Evolutionary conservation across 37 sponge, comb jelly and placozoan genomes (phyloP).

Genomic region (Tethya wilhelma): DNA sequence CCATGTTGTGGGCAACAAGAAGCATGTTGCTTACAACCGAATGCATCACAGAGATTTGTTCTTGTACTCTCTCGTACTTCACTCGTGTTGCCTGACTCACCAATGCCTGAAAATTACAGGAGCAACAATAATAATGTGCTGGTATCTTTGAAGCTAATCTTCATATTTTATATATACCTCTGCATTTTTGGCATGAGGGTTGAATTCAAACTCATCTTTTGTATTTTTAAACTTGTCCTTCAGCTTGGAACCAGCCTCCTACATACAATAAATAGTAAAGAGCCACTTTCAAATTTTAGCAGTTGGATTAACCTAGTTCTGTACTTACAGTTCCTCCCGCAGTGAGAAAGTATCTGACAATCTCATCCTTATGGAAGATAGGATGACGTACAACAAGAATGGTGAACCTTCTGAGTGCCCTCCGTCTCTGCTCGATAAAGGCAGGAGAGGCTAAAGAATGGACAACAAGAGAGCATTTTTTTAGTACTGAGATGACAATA

Average conservation of each 20-base stretch:
- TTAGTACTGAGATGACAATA: too few species aligned
- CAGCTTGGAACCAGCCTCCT: constrained; percentile 63
- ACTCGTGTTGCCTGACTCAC: constrained; percentile 49
- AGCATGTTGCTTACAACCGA: constrained; percentile 38
- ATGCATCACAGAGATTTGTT: constrained; percentile 66
- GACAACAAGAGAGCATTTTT: background rate
- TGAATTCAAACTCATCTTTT: constrained; percentile 74
- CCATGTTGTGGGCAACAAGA: constrained; percentile 59
- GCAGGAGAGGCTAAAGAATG: constrained; percentile 22
- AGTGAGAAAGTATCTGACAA: constrained; percentile 80
- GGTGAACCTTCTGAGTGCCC: constrained; percentile 71
- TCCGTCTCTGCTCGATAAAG: constrained; percentile 76
- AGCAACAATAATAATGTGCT: too few species aligned
- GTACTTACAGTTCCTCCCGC: constrained; percentile 58
- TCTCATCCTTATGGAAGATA: constrained; percentile 69
- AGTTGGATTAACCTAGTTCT: background rate
- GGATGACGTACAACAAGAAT: constrained; percentile 88
- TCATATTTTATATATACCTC: constrained; percentile 27
- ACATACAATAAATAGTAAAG: background rate
- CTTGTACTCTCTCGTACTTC: constrained; percentile 44
- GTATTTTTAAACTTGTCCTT: constrained; percentile 78
- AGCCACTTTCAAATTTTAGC: background rate
- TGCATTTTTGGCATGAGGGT: constrained; percentile 35
- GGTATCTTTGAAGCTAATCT: background rate
- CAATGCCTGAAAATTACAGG: constrained; percentile 38